Evolutionary conservation across 2,888 invertebrate species (phyloP), one percentile per base, ranked within the genome.

Genomic region (Pherbina coryleti): DNA sequence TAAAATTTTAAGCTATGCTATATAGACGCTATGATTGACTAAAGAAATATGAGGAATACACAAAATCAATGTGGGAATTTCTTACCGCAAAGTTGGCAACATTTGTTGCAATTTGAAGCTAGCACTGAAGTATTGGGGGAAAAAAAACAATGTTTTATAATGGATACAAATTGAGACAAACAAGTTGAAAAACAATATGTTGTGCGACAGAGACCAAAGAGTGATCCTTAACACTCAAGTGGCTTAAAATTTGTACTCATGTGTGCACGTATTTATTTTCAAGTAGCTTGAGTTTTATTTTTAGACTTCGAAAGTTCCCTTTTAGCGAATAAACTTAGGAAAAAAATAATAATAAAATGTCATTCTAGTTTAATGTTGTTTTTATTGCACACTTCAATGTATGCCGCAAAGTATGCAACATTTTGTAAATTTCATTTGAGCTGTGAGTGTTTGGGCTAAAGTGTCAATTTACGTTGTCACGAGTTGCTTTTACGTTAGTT

Each of bases 401-500:
- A 55, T 25, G 69, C 62, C 51, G 57, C 49, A 75, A 78, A 67
- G 78, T 75, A 78, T 72, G 75, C 66, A 49, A 57, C 31, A 64
- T 11, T 37, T 60, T 74, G n/a, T 64, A n/a, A 19, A 25, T 37
- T 55, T 55, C 14, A 57, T 31, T 19, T 31, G 5, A 25, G 3
- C 19, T 19, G 22, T 55, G 5, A 11, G 17, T n/a, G 22, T 55
- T 55, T 55, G 5, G 8, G 22, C 22, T n/a, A 55, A 22, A 55
- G 62, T 28, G 62, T 9, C 31, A 19, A 14, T 62, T 28, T 62
- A 25, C 1, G 25, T 28, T 28, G 28, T 37, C 5, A 37, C 37
- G 37, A 8, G 37, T 8, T 37, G 37, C 37, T 37, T 31, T 31
- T 31, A 31, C 31, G 5, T 31, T 4, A n/a, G n/a, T n/a, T n/a